phyloP scores from a whole-genome alignment of 2,113 vertebrate genomes.

The Syngnathoides biaculeatus region DNA sequence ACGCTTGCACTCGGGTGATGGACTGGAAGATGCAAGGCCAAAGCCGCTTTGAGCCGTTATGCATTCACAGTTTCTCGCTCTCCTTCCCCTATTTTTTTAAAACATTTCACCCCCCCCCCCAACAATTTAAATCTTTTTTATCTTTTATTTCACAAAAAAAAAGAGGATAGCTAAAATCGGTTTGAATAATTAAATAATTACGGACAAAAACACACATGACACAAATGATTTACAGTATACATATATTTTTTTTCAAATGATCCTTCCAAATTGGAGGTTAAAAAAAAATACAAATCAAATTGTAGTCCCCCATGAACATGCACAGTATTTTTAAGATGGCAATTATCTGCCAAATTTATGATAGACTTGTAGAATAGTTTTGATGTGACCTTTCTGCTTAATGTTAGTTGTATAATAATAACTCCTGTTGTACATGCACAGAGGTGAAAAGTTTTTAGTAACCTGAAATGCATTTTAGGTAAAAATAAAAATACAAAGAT shows the following conservation, averaged over 20 bases:
- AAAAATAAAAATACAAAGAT: background rate
- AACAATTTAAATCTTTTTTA: conserved; percentile 1
- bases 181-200: background rate
- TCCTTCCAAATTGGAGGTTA: background rate
- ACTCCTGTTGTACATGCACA: background rate
- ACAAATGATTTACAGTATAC: too few relatives aligned
- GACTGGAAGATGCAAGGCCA: conserved; percentile 26
- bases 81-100: conserved; percentile 10
- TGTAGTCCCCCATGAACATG: background rate
- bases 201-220: background rate
- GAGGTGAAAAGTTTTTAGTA: background rate
- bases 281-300: background rate
- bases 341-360: background rate
- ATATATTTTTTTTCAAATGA: background rate
- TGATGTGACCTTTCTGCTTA: background rate
- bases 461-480: background rate
- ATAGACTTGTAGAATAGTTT: background rate
- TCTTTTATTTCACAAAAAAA: background rate
- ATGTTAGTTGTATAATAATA: background rate
- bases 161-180: background rate
- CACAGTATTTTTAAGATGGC: background rate
- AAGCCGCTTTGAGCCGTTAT: conserved; percentile 21
- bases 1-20: conserved; percentile 7
- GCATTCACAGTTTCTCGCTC: conserved; percentile 13
- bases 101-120: background rate